Conservation (phyloP, 2,888 invertebrate species). For the Opisthograptis luteolata region DNA sequence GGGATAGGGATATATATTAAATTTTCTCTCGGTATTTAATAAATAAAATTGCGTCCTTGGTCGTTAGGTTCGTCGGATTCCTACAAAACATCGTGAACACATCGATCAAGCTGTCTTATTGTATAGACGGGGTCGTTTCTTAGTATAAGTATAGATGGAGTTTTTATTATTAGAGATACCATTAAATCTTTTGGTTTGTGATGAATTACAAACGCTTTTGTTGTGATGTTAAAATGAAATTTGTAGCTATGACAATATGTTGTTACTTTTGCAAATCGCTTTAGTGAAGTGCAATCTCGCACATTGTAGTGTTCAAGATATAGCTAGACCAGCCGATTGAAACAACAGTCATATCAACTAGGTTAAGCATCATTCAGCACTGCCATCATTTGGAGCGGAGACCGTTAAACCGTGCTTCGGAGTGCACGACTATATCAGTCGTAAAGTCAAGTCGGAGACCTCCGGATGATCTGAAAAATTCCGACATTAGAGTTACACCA, state of each 20-base stretch:
- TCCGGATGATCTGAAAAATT: too few species aligned
- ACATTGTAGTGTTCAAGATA: too few species aligned
- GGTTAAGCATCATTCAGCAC: too few species aligned
- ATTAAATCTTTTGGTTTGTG: slow-evolving; percentile 56
- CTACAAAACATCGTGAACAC: slow-evolving; percentile 67
- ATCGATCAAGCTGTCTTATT: slow-evolving; percentile 75
- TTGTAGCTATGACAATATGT: slow-evolving; percentile 16
- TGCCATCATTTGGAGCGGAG: too few species aligned
- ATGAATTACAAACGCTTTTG: slow-evolving; percentile 49
- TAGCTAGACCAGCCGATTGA: too few species aligned
- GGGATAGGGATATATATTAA: slow-evolving; percentile 26
- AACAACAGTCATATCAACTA: too few species aligned
- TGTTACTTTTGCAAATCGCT: background rate
- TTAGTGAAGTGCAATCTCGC: too few species aligned
- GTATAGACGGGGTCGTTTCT: slow-evolving; percentile 65
- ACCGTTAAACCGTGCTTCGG: too few species aligned
- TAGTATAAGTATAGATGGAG: slow-evolving; percentile 54
- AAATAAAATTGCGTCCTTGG: slow-evolving; percentile 58
- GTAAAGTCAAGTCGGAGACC: too few species aligned
- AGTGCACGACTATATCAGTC: too few species aligned
- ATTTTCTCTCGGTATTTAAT: slow-evolving; percentile 48
- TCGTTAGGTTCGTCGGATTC: slow-evolving; percentile 59
- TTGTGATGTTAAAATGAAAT: slow-evolving; percentile 15
- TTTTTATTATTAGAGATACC: slow-evolving; percentile 62
- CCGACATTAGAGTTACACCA: too few species aligned